phyloP scores from a whole-genome alignment of 2,797 vertebrate genomes.

The Netta rufina region DNA sequence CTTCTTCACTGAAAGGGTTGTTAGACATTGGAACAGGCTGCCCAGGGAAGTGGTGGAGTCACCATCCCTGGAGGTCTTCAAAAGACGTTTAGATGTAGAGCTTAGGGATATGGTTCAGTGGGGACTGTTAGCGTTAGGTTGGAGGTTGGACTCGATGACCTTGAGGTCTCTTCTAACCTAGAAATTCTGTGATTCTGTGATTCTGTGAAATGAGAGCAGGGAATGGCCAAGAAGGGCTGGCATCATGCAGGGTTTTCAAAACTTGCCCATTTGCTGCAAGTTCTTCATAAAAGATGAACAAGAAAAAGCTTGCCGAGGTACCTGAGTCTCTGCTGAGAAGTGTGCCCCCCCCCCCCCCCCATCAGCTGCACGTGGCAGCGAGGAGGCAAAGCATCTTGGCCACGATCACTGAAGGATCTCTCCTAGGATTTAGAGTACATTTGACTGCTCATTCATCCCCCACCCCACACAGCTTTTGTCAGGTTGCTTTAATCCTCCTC shows the following conservation, averaged over 20 bases:
- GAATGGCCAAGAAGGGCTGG: background rate
- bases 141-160: too few species aligned
- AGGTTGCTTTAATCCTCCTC: background rate
- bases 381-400: background rate
- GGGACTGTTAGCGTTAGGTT: too few species aligned
- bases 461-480: background rate
- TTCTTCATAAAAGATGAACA: background rate
- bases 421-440: background rate
- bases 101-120: too few species aligned
- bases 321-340: background rate
- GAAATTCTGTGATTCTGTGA: too few species aligned
- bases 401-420: background rate
- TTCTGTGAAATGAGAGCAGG: background rate
- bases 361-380: background rate
- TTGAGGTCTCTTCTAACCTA: too few species aligned
- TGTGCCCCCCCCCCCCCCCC: accelerated
- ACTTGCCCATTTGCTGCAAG: background rate
- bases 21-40: too few species aligned
- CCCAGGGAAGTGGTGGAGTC: too few species aligned
- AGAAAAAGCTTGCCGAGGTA: background rate
- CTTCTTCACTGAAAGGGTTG: too few species aligned
- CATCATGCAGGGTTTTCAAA: background rate
- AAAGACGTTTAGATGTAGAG: too few species aligned
- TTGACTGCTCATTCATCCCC: background rate
- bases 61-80: too few species aligned